A percentile compares a stretch with the other conserved stretches of the same genome.
Evolutionary conservation across 2,113 vertebrate genomes (phyloP).

Genomic region (Ptyas mucosa): DNA sequence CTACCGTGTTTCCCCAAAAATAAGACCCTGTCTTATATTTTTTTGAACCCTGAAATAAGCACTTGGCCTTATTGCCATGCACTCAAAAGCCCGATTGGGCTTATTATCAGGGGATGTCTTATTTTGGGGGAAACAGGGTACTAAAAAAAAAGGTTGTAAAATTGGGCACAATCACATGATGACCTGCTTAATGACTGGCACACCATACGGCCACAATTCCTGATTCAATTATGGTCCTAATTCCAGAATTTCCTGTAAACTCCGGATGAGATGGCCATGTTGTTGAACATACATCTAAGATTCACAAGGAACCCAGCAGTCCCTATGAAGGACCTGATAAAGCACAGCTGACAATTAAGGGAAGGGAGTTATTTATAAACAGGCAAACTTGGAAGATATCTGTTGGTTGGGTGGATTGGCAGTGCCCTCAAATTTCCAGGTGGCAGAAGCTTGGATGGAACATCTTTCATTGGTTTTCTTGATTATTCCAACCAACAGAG

Average conservation of each 20-base stretch:
- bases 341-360: neutral
- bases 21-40: too few species aligned
- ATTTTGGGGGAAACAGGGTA: too few species aligned
- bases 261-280: neutral
- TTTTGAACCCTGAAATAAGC: too few species aligned
- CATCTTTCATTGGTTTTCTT: neutral
- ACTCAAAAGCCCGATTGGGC: too few species aligned
- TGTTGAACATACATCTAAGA: neutral
- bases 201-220: too few species aligned
- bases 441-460: neutral
- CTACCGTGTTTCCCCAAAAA: too few species aligned
- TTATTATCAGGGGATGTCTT: too few species aligned
- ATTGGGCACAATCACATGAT: too few species aligned
- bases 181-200: too few species aligned
- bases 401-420: neutral
- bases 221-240: too few species aligned
- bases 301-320: neutral
- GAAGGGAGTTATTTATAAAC: neutral
- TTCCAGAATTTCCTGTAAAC: neutral
- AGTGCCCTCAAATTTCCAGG: neutral
- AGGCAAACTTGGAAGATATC: neutral
- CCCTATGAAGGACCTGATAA: neutral
- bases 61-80: too few species aligned
- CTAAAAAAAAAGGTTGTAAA: too few species aligned
- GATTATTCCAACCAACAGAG: neutral